Conservation (phyloP, 2,797 vertebrate genomes). For the Sebastolobus alascanus region DNA sequence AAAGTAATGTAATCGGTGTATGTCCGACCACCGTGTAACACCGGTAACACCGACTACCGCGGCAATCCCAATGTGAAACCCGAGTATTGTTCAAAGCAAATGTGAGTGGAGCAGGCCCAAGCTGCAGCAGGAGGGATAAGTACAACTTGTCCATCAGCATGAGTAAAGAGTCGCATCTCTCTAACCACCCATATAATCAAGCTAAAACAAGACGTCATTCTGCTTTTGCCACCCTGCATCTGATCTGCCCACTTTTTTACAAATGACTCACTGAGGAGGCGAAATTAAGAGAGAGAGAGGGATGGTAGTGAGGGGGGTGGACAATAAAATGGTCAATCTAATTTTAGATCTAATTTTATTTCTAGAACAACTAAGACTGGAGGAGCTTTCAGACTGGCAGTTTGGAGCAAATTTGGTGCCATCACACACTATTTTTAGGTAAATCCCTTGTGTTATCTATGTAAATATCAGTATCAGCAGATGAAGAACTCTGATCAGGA, state of each 20-base stretch:
- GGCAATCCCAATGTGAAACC: not conserved
- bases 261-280: conserved; percentile 18
- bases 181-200: not conserved
- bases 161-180: not conserved
- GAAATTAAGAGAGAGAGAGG: not conserved
- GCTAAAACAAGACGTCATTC: conserved; percentile 16
- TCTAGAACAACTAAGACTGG: conserved; percentile 7
- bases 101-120: conserved; percentile 17
- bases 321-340: not conserved
- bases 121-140: not conserved
- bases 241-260: conserved; percentile 3
- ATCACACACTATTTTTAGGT: not conserved
- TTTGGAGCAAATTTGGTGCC: not conserved
- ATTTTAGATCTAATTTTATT: conserved; percentile 12
- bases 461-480: not conserved
- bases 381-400: not conserved
- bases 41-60: too few species aligned
- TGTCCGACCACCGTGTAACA: too few species aligned
- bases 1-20: too few species aligned
- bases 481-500: not conserved
- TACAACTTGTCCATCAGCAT: not conserved
- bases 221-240: not conserved
- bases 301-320: not conserved
- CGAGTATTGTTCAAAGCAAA: conserved; percentile 21
- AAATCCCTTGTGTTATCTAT: not conserved